These are phyloP conservation scores for Cryptus armator DNA, from an alignment of 2,888 invertebrate genomes.

Conservation along the genomic window DNA sequence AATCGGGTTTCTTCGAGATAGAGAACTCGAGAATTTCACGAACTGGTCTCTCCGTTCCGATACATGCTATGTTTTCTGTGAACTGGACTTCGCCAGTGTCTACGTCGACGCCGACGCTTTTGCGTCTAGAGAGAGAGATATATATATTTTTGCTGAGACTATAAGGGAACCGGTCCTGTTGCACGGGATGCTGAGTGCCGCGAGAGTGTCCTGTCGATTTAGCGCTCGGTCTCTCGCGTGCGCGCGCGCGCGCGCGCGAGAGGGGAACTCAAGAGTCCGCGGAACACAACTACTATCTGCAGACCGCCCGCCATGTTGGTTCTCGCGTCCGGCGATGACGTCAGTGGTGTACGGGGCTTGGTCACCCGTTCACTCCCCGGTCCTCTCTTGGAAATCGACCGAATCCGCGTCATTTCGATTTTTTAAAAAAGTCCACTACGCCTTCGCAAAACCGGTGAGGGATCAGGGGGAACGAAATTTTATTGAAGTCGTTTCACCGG, in stretches of 20 bases:
- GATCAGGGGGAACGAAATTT: neutral
- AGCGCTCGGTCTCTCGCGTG: slow-evolving; percentile 65
- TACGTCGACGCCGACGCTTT: slow-evolving; percentile 63
- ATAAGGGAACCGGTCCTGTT: slow-evolving; percentile 69
- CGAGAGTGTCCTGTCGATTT: slow-evolving; percentile 76
- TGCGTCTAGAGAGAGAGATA: slow-evolving; percentile 19
- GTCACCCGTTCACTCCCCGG: slow-evolving; percentile 63
- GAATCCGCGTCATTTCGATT: slow-evolving; percentile 14
- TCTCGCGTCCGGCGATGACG: slow-evolving; percentile 66
- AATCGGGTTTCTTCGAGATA: slow-evolving; percentile 44
- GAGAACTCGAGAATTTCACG: slow-evolving; percentile 50
- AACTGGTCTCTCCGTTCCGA: neutral
- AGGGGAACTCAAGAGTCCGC: slow-evolving; percentile 65
- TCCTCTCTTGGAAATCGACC: slow-evolving; percentile 65
- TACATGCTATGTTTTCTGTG: slow-evolving; percentile 9
- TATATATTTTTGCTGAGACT: slow-evolving; percentile 18
- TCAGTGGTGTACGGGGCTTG: slow-evolving; percentile 75
- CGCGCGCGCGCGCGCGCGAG: neutral
- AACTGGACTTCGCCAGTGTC: slow-evolving; percentile 21
- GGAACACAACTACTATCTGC: slow-evolving; percentile 38
- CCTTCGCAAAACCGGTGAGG: slow-evolving; percentile 34
- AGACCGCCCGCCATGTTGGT: slow-evolving; percentile 66
- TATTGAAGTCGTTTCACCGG: neutral
- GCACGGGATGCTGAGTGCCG: slow-evolving; percentile 56
- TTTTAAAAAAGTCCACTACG: slow-evolving; percentile 2